Percentiles rank a stretch among this genome's conserved stretches.
These are phyloP conservation scores for Aphelenchoides bicaudatus DNA, from an alignment of 2,888 invertebrate genomes.

Conservation along the genomic window DNA sequence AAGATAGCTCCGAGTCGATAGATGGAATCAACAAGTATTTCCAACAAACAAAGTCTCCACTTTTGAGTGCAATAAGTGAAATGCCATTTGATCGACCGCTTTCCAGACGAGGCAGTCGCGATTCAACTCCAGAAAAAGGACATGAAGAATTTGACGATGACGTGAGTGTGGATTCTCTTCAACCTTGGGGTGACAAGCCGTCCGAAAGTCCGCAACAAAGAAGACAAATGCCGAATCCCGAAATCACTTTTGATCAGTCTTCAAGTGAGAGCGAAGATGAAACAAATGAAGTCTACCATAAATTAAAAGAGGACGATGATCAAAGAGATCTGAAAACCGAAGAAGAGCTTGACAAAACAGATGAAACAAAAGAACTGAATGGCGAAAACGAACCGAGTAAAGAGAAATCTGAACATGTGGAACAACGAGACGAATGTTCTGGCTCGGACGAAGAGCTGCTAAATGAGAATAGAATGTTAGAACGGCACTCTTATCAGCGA, in stretches of 20 bases:
- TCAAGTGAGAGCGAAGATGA: conserved; percentile 38
- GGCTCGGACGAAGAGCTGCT: conserved; percentile 33
- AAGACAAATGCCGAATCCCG: not conserved
- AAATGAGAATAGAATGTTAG: conserved; percentile 31
- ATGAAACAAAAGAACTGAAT: conserved; percentile 17
- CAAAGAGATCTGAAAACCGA: conserved; percentile 18
- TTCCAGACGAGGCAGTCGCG: conserved; percentile 51
- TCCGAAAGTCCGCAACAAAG: conserved; percentile 10
- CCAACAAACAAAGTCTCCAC: not conserved
- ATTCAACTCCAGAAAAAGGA: conserved; percentile 36
- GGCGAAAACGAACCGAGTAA: conserved; percentile 14
- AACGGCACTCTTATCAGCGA: conserved; percentile 49
- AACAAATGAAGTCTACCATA: conserved; percentile 31
- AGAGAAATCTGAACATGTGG: conserved; percentile 4
- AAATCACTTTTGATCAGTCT: too few relatives aligned
- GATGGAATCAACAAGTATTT: not conserved
- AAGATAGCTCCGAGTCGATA: conserved; percentile 8
- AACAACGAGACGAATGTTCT: conserved; percentile 17
- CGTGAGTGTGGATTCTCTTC: not conserved
- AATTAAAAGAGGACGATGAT: conserved; percentile 27
- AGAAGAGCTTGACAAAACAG: conserved; percentile 23
- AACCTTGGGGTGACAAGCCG: not conserved
- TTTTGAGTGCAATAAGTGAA: not conserved
- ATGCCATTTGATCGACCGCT: conserved; percentile 42
- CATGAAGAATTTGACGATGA: conserved; percentile 29